These are phyloP conservation scores for Podarcis muralis DNA, from an alignment of 2,113 vertebrate genomes.

Conservation along the genomic window DNA sequence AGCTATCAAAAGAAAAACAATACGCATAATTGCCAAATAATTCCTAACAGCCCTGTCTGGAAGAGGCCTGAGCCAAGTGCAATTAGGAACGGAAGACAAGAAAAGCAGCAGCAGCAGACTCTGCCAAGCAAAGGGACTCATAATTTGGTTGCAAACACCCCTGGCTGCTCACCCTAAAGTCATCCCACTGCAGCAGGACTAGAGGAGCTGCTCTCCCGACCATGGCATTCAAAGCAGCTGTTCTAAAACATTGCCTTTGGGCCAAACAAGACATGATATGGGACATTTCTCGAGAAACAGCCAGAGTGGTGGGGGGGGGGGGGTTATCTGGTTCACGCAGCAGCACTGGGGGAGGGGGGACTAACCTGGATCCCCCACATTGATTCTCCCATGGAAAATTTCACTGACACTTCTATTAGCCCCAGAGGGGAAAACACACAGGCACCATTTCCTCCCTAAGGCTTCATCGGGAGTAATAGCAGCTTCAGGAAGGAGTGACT, in stretches of 20 bases:
- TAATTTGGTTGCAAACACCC: background rate
- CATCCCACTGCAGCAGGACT: background rate
- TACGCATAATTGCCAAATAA: background rate
- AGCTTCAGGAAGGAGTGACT: background rate
- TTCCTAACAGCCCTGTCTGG: slow-evolving; percentile 27
- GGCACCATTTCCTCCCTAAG: background rate
- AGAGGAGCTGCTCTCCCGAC: background rate
- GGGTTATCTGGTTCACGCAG: background rate
- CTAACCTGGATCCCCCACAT: background rate
- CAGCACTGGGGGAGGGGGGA: background rate
- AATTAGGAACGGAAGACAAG: slow-evolving; percentile 1
- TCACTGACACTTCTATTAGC: background rate
- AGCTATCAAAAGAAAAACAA: slow-evolving; percentile 26
- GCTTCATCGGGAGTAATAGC: background rate
- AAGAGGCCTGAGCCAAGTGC: slow-evolving; percentile 1
- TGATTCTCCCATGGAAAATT: background rate
- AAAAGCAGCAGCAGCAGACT: background rate
- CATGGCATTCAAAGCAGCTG: background rate
- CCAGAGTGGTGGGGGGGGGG: rapidly evolving
- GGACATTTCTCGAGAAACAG: background rate
- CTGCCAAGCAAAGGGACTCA: background rate
- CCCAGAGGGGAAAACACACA: background rate
- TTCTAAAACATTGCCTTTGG: background rate
- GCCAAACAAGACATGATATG: background rate
- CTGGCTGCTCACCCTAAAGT: no score